These are phyloP conservation scores for Aricia agestis DNA, from an alignment of 1,140 invertebrate species.

Conservation along the genomic window DNA sequence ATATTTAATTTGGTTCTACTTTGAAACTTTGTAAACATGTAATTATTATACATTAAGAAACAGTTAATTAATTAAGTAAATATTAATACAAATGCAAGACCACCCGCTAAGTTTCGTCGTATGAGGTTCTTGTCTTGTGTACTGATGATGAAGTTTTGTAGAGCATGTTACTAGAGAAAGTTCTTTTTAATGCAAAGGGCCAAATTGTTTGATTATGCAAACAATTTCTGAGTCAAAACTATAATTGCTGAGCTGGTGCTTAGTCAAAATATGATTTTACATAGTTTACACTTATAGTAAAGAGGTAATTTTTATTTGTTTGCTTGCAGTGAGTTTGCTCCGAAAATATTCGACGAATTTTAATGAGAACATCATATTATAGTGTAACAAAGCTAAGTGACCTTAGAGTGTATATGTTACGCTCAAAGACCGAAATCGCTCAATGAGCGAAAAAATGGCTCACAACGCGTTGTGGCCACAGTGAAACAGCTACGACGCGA, in stretches of 20 bases:
- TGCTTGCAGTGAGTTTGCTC: too few species aligned
- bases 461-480: too few species aligned
- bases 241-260: not conserved
- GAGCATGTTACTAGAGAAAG: not conserved
- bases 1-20: too few species aligned
- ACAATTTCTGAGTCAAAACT: not conserved
- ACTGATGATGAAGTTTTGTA: constrained; percentile 4
- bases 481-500: too few species aligned
- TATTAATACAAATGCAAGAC: not conserved
- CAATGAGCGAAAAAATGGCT: too few species aligned
- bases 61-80: not conserved
- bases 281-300: not conserved
- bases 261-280: not conserved
- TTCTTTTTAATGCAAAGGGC: not conserved
- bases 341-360: too few species aligned
- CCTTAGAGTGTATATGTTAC: too few species aligned
- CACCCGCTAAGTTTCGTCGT: not conserved
- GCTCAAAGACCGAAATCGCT: too few species aligned
- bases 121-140: not conserved
- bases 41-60: not conserved
- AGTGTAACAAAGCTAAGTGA: too few species aligned
- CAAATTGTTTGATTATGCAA: not conserved
- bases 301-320: too few species aligned
- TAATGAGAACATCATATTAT: too few species aligned
- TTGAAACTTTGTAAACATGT: not conserved